Evolutionary conservation across 2,113 vertebrate species (phyloP).

Genomic region (Carettochelys insculpta): DNA sequence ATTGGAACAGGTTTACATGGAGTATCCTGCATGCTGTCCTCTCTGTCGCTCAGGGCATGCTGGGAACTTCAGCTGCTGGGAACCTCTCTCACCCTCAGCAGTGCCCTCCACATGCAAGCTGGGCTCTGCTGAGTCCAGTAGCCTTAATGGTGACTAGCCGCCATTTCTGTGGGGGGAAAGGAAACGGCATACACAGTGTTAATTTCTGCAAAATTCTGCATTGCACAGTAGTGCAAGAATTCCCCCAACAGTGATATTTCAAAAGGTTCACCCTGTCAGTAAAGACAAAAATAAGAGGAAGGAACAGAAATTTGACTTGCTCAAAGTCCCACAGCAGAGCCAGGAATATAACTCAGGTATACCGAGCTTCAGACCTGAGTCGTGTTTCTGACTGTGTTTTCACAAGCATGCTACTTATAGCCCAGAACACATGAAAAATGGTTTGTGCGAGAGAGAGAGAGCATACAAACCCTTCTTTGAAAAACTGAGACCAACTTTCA

Average conservation of each 20-base stretch:
- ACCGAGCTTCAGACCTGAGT: background rate
- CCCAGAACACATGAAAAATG: background rate
- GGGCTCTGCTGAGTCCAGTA: too few relatives aligned
- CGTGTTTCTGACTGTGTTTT: background rate
- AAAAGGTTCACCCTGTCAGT: fast-evolving
- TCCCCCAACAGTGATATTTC: background rate
- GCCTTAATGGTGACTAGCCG: too few relatives aligned
- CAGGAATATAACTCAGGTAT: background rate
- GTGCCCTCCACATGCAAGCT: too few relatives aligned
- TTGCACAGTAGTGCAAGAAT: too few relatives aligned
- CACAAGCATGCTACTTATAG: background rate
- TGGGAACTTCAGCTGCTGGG: too few relatives aligned
- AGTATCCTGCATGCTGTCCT: too few relatives aligned
- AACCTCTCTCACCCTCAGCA: too few relatives aligned
- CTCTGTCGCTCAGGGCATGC: too few relatives aligned
- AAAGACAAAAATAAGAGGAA: fast-evolving
- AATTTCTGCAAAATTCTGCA: too few relatives aligned
- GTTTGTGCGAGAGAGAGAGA: background rate
- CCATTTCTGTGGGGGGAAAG: too few relatives aligned
- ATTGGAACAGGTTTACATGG: too few relatives aligned
- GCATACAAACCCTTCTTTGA: background rate
- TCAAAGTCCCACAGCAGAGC: background rate
- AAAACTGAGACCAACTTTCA: background rate
- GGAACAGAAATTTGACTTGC: background rate
- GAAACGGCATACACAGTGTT: too few relatives aligned